Evolutionary conservation across 2,888 invertebrate species (phyloP).

Genomic region (Thymelicus lineola): DNA sequence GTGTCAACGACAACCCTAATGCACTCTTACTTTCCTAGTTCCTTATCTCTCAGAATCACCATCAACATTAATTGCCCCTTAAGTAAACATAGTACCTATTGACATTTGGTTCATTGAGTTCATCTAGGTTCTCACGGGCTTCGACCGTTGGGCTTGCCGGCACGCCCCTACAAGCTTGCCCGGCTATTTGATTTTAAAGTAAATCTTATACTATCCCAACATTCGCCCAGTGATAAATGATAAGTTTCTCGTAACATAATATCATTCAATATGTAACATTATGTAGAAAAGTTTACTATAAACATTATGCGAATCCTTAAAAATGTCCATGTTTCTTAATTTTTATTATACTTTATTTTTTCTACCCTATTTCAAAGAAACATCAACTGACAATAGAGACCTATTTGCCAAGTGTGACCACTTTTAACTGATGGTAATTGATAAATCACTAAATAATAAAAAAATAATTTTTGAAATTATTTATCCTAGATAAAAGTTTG

Average conservation of each 20-base stretch:
- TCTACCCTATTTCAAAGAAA: no score
- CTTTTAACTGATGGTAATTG: no score
- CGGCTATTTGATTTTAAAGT: slow-evolving; percentile 56
- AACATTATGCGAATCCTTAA: background rate
- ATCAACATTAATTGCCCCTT: slow-evolving; percentile 35
- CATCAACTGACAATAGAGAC: no score
- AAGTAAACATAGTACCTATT: slow-evolving; percentile 36
- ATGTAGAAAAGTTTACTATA: background rate
- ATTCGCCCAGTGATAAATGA: slow-evolving; percentile 4
- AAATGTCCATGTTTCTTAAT: no score
- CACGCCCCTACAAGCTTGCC: slow-evolving; percentile 67
- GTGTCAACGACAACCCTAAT: slow-evolving; percentile 14
- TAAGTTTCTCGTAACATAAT: background rate
- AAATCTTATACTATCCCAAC: slow-evolving; percentile 35
- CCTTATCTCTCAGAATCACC: slow-evolving; percentile 26
- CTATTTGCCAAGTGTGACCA: no score
- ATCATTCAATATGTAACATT: background rate
- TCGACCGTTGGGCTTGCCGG: slow-evolving; percentile 55
- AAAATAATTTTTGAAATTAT: no score
- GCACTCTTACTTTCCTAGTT: slow-evolving; percentile 29
- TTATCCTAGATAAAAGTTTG: no score
- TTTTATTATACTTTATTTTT: no score
- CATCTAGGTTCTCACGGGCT: slow-evolving; percentile 51
- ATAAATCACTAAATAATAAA: no score
- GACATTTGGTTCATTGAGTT: slow-evolving; percentile 38